These are phyloP conservation scores for Hermatobates lingyangjiaoensis DNA, from an alignment of 1,140 invertebrate species.

Conservation along the genomic window DNA sequence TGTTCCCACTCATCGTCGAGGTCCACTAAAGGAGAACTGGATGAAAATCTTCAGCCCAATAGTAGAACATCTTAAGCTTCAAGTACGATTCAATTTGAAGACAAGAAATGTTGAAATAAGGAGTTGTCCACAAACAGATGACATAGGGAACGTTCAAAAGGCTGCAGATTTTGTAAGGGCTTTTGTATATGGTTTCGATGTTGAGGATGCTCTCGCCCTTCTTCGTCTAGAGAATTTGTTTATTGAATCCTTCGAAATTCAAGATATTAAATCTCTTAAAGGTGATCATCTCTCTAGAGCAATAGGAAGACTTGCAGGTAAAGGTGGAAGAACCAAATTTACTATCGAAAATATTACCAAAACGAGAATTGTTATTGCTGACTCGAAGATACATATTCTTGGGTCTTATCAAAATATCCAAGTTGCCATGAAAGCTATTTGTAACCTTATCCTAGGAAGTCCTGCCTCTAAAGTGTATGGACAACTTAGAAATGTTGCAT, in stretches of 20 bases:
- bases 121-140: slow-evolving; percentile 53
- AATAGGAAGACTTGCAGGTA: slow-evolving; percentile 90
- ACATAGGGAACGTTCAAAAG: slow-evolving; percentile 85
- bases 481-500: slow-evolving; percentile 66
- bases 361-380: slow-evolving; percentile 92
- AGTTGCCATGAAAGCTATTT: slow-evolving; percentile 84
- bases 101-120: slow-evolving; percentile 76
- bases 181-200: slow-evolving; percentile 90
- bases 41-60: slow-evolving; percentile 90
- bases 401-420: slow-evolving; percentile 97
- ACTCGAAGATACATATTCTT: slow-evolving; percentile 90
- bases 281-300: slow-evolving; percentile 91
- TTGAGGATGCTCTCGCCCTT: slow-evolving; percentile 90
- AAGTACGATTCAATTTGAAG: slow-evolving; percentile 89
- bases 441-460: slow-evolving; percentile 90
- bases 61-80: slow-evolving; percentile 84
- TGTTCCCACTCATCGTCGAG: slow-evolving; percentile 62
- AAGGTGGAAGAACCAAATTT: slow-evolving; percentile 91
- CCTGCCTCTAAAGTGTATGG: slow-evolving; percentile 93
- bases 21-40: slow-evolving; percentile 91
- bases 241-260: slow-evolving; percentile 90
- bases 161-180: slow-evolving; percentile 96
- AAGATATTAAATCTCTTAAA: slow-evolving; percentile 89
- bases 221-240: slow-evolving; percentile 93
- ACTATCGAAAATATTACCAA: slow-evolving; percentile 99